Evolutionary conservation across 2,888 invertebrate genomes (phyloP).

Genomic region (Thecocarcelia acutangulata): DNA sequence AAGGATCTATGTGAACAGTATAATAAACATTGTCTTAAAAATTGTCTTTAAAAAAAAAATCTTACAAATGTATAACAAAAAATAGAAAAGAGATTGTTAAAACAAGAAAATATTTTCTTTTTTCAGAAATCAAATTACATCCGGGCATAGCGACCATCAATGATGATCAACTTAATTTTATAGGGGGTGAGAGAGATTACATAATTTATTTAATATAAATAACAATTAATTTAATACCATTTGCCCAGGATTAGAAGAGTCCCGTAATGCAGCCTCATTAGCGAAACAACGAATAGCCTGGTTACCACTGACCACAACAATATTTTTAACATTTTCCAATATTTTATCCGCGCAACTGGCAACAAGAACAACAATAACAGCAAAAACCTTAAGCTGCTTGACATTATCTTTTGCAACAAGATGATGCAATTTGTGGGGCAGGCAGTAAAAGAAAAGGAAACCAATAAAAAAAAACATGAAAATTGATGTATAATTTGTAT

Average conservation of each 20-base stretch:
- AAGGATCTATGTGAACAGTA: too few species aligned
- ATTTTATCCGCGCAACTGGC: slow-evolving; percentile 15
- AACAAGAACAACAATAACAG: slow-evolving; percentile 5
- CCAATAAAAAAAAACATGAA: slow-evolving; percentile 22
- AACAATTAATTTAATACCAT: not conserved
- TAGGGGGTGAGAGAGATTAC: slow-evolving; percentile 74
- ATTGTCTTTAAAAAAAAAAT: too few species aligned
- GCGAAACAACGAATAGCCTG: slow-evolving; percentile 59
- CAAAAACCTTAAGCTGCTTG: slow-evolving; percentile 51
- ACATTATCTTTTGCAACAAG: slow-evolving; percentile 41
- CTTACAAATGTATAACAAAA: too few species aligned
- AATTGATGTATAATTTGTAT: slow-evolving; percentile 65
- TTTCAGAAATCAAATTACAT: slow-evolving; percentile 81
- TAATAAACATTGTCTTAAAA: too few species aligned
- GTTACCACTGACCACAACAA: slow-evolving; percentile 36
- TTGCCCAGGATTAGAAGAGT: slow-evolving; percentile 60
- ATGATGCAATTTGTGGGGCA: slow-evolving; percentile 57
- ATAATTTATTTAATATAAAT: not conserved
- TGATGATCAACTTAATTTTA: slow-evolving; percentile 80
- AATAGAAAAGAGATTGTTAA: too few species aligned
- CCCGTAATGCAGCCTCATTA: slow-evolving; percentile 52
- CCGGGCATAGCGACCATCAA: slow-evolving; percentile 79
- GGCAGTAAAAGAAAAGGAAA: slow-evolving; percentile 16
- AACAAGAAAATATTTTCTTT: not conserved
- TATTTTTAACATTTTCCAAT: slow-evolving; percentile 29